Percentiles rank a stretch among this genome's conserved stretches.
These are phyloP conservation scores for Ctenosaura bakeri DNA, from an alignment of 2,797 vertebrate genomes.

Conservation along the genomic window DNA sequence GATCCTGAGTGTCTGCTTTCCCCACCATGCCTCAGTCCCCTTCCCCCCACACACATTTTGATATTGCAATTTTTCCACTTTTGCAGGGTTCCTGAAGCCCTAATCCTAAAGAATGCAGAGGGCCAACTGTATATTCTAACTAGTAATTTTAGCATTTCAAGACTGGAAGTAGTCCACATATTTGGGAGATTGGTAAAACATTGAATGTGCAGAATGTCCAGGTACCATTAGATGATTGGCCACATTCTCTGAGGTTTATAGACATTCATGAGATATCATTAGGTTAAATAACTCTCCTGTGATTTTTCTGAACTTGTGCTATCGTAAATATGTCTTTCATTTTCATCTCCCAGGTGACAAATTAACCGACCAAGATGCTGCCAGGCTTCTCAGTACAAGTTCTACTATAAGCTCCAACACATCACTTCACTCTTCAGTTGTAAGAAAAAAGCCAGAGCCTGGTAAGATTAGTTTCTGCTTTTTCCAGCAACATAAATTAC, in stretches of 20 bases:
- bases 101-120: too few relatives aligned
- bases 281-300: rapidly evolving
- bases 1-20: too few relatives aligned
- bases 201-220: neutral
- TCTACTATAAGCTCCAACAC: conserved; percentile 61
- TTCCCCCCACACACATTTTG: too few relatives aligned
- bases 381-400: conserved; percentile 55
- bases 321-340: neutral
- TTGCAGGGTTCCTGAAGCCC: too few relatives aligned
- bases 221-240: neutral
- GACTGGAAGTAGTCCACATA: neutral
- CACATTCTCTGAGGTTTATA: neutral
- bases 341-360: conserved; percentile 68
- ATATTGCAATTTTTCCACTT: too few relatives aligned
- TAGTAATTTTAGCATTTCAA: neutral
- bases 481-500: neutral
- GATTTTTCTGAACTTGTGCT: neutral
- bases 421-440: conserved; percentile 60
- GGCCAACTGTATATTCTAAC: neutral
- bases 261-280: neutral
- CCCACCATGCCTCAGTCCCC: too few relatives aligned
- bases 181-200: neutral
- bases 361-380: conserved; percentile 57
- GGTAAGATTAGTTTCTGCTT: conserved; percentile 58
- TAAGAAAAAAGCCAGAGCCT: conserved; percentile 71